Evolutionary conservation across 2,888 invertebrate species (phyloP).

Genomic region (Pyrrhia umbra): DNA sequence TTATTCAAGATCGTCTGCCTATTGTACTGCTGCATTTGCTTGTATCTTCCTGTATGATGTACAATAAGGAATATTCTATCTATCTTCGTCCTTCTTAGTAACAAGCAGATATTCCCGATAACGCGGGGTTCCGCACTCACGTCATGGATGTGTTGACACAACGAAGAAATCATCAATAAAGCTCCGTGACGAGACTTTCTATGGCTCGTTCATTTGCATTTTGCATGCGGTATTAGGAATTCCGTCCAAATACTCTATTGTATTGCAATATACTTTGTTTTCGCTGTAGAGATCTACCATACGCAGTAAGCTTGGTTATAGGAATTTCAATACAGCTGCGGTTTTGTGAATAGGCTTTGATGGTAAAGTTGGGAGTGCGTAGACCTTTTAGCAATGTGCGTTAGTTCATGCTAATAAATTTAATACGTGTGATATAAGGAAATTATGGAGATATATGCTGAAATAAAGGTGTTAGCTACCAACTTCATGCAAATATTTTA

Average conservation of each 20-base stretch:
- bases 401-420: not conserved
- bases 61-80: too few species aligned
- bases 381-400: constrained; percentile 14
- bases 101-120: constrained; percentile 27
- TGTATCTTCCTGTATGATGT: too few species aligned
- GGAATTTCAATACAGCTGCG: constrained; percentile 31
- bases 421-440: not conserved
- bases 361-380: constrained; percentile 14
- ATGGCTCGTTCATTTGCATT: constrained; percentile 46
- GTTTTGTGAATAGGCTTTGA: constrained; percentile 28
- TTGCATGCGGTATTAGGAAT: constrained; percentile 54
- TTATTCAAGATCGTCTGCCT: constrained; percentile 1
- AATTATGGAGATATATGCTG: not conserved
- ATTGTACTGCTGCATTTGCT: too few species aligned
- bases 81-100: constrained; percentile 16
- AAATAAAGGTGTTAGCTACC: not conserved
- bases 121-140: constrained; percentile 24
- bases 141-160: constrained; percentile 47
- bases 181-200: constrained; percentile 51
- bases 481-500: not conserved
- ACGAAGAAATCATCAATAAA: constrained; percentile 53
- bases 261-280: constrained; percentile 50
- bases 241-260: constrained; percentile 55
- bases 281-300: constrained; percentile 40
- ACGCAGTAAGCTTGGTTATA: constrained; percentile 31